These are phyloP conservation scores for Rhinichthys klamathensis DNA, from an alignment of 2,113 vertebrate species.

Conservation along the genomic window DNA sequence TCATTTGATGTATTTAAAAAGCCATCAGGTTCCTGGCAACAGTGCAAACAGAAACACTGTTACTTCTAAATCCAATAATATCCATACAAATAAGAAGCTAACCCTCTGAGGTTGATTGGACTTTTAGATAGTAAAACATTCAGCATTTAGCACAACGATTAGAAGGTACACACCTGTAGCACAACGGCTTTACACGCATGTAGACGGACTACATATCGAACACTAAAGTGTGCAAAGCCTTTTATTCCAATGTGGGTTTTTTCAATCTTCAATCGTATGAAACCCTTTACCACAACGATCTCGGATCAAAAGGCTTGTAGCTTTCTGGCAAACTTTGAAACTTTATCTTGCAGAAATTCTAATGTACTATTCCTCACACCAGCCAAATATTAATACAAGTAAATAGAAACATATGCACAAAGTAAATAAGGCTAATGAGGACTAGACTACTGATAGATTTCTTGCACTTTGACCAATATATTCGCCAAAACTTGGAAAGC, in stretches of 20 bases:
- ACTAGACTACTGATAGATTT: not conserved
- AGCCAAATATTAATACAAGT: not conserved
- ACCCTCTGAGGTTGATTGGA: not conserved
- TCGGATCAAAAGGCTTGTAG: not conserved
- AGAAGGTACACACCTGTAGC: not conserved
- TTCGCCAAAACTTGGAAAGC: not conserved
- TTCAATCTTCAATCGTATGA: not conserved
- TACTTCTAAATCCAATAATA: not conserved
- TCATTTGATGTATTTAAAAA: conserved; percentile 14
- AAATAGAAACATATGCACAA: not conserved
- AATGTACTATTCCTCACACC: not conserved
- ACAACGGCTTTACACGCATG: not conserved
- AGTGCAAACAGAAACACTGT: not conserved
- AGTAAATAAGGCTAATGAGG: not conserved
- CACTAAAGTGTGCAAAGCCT: not conserved
- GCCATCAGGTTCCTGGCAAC: not conserved
- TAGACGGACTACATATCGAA: not conserved
- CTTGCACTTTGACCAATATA: not conserved
- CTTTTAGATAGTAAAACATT: not conserved
- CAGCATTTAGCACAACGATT: not conserved
- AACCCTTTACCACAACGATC: not conserved
- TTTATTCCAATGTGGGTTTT: not conserved
- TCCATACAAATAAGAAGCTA: not conserved
- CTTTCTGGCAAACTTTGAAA: not conserved
- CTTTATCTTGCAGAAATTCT: too few species aligned